Percentiles rank a stretch among this genome's conserved stretches.
These are phyloP conservation scores for Stylophora pistillata DNA, from an alignment of 64 coral and sea anemone species.

Conservation along the genomic window DNA sequence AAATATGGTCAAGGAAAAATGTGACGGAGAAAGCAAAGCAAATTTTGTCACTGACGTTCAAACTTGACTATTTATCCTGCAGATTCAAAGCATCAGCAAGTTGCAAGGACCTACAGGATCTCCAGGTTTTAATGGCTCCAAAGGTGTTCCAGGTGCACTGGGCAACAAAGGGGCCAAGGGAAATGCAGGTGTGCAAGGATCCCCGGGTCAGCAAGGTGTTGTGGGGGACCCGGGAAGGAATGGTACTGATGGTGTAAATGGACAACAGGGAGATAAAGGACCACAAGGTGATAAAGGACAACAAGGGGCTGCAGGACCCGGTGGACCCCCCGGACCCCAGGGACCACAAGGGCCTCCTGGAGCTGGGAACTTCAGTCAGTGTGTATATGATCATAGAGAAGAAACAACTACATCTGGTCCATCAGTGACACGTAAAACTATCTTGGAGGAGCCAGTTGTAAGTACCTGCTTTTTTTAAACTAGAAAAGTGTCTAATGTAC, in stretches of 20 bases:
- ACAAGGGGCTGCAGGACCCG: slow-evolving; percentile 10
- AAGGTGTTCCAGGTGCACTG: slow-evolving; percentile 39
- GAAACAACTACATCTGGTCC: too few relatives aligned
- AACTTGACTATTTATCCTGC: not conserved
- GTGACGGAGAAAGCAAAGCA: too few relatives aligned
- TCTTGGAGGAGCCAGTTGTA: not conserved
- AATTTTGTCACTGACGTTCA: too few relatives aligned
- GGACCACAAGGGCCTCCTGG: slow-evolving; percentile 5
- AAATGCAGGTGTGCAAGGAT: slow-evolving; percentile 6
- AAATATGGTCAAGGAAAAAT: too few relatives aligned
- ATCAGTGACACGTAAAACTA: too few relatives aligned
- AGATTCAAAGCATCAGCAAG: slow-evolving; percentile 32
- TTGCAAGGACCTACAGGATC: slow-evolving; percentile 19
- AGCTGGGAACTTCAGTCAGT: slow-evolving; percentile 42
- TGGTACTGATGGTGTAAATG: not conserved
- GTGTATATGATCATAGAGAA: too few relatives aligned
- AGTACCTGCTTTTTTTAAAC: not conserved
- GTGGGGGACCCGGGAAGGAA: not conserved
- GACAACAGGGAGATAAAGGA: not conserved
- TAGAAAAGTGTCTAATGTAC: too few relatives aligned
- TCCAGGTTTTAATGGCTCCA: slow-evolving; percentile 23
- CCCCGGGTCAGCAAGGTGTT: not conserved
- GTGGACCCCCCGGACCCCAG: not conserved
- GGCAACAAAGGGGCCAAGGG: slow-evolving; percentile 41
- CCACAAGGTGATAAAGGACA: slow-evolving; percentile 15